Conservation (phyloP, 2,797 vertebrate species). For the Chaetodon trifasciatus region DNA sequence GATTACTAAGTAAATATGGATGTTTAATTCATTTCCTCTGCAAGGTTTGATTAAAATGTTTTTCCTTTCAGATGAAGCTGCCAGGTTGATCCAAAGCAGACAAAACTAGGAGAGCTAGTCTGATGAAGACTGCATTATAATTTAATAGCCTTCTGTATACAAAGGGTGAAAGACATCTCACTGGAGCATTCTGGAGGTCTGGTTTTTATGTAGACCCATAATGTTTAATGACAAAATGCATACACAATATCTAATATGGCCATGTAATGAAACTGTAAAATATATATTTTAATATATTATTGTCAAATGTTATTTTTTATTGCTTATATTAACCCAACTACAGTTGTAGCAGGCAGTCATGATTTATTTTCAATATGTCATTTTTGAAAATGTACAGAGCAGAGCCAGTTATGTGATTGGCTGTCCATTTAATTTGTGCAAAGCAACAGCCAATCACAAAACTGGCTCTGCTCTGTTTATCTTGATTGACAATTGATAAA, state of each 20-base stretch:
- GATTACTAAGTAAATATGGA: slow-evolving; percentile 42
- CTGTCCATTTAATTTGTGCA: no score
- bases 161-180: background rate
- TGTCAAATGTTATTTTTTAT: no score
- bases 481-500: no score
- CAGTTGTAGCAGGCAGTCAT: no score
- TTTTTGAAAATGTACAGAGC: no score
- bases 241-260: background rate
- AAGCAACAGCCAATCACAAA: no score
- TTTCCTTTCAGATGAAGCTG: slow-evolving; percentile 3
- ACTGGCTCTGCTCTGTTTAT: no score
- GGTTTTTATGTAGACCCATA: background rate
- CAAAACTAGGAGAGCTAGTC: background rate
- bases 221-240: background rate
- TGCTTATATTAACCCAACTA: no score
- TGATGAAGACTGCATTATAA: slow-evolving; percentile 17
- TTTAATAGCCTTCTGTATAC: background rate
- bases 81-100: background rate
- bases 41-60: slow-evolving; percentile 21
- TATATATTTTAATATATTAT: no score
- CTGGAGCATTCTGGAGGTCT: slow-evolving; percentile 1
- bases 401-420: no score
- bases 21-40: slow-evolving; percentile 23
- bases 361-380: no score
- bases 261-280: no score